phyloP scores from a whole-genome alignment of 2,888 invertebrate species.

The Cyclophora albipunctata region DNA sequence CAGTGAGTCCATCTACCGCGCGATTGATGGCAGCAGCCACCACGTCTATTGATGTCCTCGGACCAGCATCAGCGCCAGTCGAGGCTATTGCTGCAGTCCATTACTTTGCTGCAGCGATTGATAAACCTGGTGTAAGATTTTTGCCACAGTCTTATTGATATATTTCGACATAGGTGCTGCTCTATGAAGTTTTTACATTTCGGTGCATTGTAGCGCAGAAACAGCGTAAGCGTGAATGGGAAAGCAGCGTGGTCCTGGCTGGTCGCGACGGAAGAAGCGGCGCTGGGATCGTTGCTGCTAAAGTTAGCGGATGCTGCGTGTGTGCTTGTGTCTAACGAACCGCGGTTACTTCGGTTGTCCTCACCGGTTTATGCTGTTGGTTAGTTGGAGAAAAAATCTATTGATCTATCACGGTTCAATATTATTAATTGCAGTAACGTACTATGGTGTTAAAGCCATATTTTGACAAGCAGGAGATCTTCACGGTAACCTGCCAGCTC shows the following conservation, averaged over 20 bases:
- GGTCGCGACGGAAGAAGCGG: slow-evolving; percentile 31
- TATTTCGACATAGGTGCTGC: too few species aligned
- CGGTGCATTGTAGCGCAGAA: too few species aligned
- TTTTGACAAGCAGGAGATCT: slow-evolving; percentile 77
- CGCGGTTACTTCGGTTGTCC: slow-evolving; percentile 38
- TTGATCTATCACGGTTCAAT: too few species aligned
- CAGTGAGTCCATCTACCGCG: slow-evolving; percentile 44
- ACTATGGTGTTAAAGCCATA: neutral
- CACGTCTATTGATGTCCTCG: slow-evolving; percentile 41
- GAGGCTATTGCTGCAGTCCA: slow-evolving; percentile 53
- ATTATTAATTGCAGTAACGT: too few species aligned
- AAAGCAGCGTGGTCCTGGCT: slow-evolving; percentile 49
- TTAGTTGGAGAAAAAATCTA: slow-evolving; percentile 9
- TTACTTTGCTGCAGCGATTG: slow-evolving; percentile 45
- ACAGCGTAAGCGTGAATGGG: slow-evolving; percentile 6
- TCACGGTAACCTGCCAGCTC: slow-evolving; percentile 82
- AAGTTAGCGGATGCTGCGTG: slow-evolving; percentile 46
- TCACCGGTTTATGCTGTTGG: slow-evolving; percentile 54
- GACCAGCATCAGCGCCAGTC: slow-evolving; percentile 32
- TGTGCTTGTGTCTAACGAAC: slow-evolving; percentile 41
- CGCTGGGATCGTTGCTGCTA: slow-evolving; percentile 41
- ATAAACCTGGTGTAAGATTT: slow-evolving; percentile 17
- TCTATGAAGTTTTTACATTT: too few species aligned
- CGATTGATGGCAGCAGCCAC: slow-evolving; percentile 27
- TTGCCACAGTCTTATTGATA: too few species aligned